A percentile compares a stretch with the other conserved stretches of the same genome.
phyloP scores from a whole-genome alignment of 1,140 invertebrate species.

The Propsilocerus akamusi region DNA sequence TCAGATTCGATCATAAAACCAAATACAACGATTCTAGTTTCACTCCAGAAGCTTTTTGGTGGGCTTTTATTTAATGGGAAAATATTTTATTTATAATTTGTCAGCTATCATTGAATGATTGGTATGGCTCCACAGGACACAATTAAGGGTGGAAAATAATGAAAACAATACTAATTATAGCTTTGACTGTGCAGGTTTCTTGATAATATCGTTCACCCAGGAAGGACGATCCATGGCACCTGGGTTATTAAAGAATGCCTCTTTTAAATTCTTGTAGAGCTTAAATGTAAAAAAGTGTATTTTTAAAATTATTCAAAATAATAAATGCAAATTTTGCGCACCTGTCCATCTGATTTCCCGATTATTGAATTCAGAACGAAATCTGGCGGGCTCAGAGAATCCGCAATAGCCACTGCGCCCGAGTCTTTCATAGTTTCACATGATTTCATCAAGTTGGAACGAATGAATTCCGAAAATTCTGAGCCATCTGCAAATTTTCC shows the following conservation, averaged over 20 bases:
- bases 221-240: conserved; percentile 48
- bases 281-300: conserved; percentile 22
- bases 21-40: no score
- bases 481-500: conserved; percentile 40
- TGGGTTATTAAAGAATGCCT: conserved; percentile 46
- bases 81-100: no score
- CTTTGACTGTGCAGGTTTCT: no score
- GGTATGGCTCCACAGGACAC: no score
- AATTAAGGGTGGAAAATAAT: no score
- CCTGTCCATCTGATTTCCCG: conserved; percentile 66
- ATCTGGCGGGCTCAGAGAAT: conserved; percentile 74
- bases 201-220: conserved; percentile 62
- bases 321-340: conserved; percentile 20
- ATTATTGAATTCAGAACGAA: conserved; percentile 70
- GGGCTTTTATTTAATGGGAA: no score
- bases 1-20: no score
- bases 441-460: conserved; percentile 42
- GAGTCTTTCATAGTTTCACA: conserved; percentile 56
- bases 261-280: conserved; percentile 69
- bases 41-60: no score
- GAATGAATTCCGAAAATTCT: conserved; percentile 30
- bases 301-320: not conserved
- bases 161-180: no score
- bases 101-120: no score
- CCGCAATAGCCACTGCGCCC: conserved; percentile 56